Evolutionary conservation across 2,113 vertebrate species (phyloP).

Genomic region (Dipodomys ordii): DNA sequence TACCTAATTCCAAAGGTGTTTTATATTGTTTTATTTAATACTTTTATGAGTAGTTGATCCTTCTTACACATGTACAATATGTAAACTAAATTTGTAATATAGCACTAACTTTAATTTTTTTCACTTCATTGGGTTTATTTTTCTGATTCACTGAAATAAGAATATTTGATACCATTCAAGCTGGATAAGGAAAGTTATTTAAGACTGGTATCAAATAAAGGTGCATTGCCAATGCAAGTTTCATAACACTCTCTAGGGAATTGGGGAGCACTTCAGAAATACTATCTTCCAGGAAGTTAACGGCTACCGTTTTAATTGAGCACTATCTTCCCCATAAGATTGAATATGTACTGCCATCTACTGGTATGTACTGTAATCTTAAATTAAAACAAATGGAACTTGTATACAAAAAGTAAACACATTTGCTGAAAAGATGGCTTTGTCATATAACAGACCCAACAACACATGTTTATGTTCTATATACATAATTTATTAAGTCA

Average conservation of each 20-base stretch:
- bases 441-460: constrained; percentile 15
- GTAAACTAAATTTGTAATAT: not conserved
- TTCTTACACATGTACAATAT: not conserved
- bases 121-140: not conserved
- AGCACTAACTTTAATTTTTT: not conserved
- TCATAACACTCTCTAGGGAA: not conserved
- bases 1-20: not conserved
- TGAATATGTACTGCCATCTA: constrained; percentile 88
- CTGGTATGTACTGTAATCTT: constrained; percentile 68
- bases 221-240: constrained; percentile 42
- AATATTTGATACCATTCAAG: constrained; percentile 40
- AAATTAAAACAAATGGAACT: not conserved
- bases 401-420: not conserved
- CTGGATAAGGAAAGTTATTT: constrained; percentile 67
- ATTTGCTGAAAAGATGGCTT: constrained; percentile 38
- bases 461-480: not conserved
- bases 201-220: constrained; percentile 12
- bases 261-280: constrained; percentile 48
- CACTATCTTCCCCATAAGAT: constrained; percentile 56
- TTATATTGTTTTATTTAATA: not conserved
- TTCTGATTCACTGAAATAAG: constrained; percentile 34
- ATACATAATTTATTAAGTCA: not conserved
- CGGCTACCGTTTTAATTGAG: not conserved
- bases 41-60: not conserved
- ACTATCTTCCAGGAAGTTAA: constrained; percentile 34